Evolutionary conservation across 2,113 vertebrate genomes (phyloP), one percentile per base, ranked within the genome.

Genomic region (Entelurus aequoreus): DNA sequence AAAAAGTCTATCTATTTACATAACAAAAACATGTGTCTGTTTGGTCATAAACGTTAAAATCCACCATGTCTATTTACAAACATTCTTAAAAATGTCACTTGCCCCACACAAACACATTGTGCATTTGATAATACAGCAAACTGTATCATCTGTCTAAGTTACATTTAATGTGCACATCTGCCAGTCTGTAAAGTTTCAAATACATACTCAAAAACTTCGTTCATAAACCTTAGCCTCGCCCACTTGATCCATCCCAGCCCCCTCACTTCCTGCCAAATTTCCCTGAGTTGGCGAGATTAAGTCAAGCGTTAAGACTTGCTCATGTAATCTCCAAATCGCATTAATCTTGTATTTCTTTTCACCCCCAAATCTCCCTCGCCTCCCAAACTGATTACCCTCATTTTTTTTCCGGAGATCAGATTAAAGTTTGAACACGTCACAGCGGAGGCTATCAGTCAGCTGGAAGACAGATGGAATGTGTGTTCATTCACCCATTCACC

Each of bases 301-400:
- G 68, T 37, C 14, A 0, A 68, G 71, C 48, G 19, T 59, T 63
- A 64, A 68, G 59, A 68, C 63, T 40, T 62, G 35, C 37, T 71
- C 54, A 36, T 52, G 65, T 81, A 78, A 80, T 82, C 74, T 80
- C 62, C 21, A 5, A 78, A 57, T 82, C 56, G 47, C 63, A 81
- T 72, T 80, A 84, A 83, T 78, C 82, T 72, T 72, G 66, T 69
- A 77, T 68, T 46, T 46, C 12, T 11, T 12, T 28, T 28, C 28
- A 28, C 28, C 28, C 65, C 75, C 60, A 73, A 81, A 81, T 76
- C 77, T 79, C 37, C 54, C 75, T 69, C 72, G 44, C 65, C 72
- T 74, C 37, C 74, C 62, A 73, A 81, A 79, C 72, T 79, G 80
- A 84, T 82, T 88, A 82, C 68, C 75, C 72, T 74, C 74, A 74